phyloP scores from a whole-genome alignment of 2,113 vertebrate species.

The Lasiurus borealis region DNA sequence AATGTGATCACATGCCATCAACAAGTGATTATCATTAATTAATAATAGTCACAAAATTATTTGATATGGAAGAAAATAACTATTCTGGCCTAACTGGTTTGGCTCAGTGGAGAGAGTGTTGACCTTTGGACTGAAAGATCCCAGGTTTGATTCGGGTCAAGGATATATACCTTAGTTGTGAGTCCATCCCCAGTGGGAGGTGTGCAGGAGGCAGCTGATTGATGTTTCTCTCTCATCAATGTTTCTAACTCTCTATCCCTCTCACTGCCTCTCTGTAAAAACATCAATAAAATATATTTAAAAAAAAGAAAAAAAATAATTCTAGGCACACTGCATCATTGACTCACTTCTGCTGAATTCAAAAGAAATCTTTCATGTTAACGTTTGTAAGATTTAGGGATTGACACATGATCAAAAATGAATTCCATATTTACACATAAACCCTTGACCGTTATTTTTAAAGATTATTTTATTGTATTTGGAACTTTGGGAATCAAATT shows the following conservation, averaged over 20 bases:
- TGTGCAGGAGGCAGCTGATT: too few relatives aligned
- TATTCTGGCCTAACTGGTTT: too few relatives aligned
- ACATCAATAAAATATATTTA: too few relatives aligned
- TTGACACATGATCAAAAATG: neutral
- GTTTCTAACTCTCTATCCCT: too few relatives aligned
- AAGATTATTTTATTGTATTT: constrained; percentile 57
- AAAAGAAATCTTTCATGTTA: neutral
- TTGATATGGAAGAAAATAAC: neutral
- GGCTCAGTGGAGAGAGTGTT: too few relatives aligned
- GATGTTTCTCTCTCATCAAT: too few relatives aligned
- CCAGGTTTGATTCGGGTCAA: too few relatives aligned
- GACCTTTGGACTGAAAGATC: too few relatives aligned
- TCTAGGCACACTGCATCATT: neutral
- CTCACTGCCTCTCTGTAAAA: too few relatives aligned
- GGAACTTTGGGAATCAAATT: constrained; percentile 23
- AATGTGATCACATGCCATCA: constrained; percentile 11
- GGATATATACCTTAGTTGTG: too few relatives aligned
- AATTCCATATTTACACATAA: constrained; percentile 29
- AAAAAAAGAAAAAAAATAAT: neutral
- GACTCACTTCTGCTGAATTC: constrained; percentile 8
- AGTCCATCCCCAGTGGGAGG: too few relatives aligned
- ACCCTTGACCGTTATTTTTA: neutral
- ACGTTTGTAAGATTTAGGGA: neutral
- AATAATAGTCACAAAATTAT: constrained; percentile 9
- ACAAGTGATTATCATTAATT: neutral